These are phyloP conservation scores for Leptonema lineaticorne DNA, from an alignment of 1,140 invertebrate genomes.

Conservation along the genomic window DNA sequence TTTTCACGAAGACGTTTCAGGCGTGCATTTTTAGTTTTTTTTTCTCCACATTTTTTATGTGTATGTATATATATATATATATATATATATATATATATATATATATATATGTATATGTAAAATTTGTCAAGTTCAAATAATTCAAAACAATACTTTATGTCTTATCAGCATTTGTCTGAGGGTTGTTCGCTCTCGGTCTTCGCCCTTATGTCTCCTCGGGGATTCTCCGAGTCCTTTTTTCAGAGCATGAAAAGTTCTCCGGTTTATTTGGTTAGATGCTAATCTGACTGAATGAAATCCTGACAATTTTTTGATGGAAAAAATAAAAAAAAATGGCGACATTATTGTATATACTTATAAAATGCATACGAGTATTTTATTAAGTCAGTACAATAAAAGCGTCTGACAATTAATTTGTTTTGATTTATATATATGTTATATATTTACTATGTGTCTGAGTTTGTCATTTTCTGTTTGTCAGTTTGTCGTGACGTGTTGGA, in stretches of 20 bases:
- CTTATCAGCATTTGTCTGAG: constrained; percentile 18
- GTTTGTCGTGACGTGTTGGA: too few species aligned
- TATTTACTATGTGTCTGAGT: too few species aligned
- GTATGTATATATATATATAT: neutral
- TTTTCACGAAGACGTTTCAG: too few species aligned
- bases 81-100: neutral
- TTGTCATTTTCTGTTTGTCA: too few species aligned
- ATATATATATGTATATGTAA: neutral
- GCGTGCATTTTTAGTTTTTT: too few species aligned
- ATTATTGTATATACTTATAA: neutral
- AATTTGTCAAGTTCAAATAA: constrained; percentile 17
- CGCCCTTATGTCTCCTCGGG: constrained; percentile 17
- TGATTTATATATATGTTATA: too few species aligned
- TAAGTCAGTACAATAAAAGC: neutral
- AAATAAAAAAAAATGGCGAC: neutral
- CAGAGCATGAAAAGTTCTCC: constrained; percentile 30
- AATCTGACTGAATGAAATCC: constrained; percentile 28
- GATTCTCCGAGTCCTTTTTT: neutral
- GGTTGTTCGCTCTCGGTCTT: neutral
- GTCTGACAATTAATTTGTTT: neutral
- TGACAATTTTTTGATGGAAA: neutral
- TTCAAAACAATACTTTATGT: constrained; percentile 32
- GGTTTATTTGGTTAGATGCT: constrained; percentile 29
- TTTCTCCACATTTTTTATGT: neutral
- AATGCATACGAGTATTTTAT: neutral